A percentile compares a stretch with the other conserved stretches of the same genome.
Evolutionary conservation across 2,797 vertebrate species (phyloP).

Genomic region (Remorina albescens): DNA sequence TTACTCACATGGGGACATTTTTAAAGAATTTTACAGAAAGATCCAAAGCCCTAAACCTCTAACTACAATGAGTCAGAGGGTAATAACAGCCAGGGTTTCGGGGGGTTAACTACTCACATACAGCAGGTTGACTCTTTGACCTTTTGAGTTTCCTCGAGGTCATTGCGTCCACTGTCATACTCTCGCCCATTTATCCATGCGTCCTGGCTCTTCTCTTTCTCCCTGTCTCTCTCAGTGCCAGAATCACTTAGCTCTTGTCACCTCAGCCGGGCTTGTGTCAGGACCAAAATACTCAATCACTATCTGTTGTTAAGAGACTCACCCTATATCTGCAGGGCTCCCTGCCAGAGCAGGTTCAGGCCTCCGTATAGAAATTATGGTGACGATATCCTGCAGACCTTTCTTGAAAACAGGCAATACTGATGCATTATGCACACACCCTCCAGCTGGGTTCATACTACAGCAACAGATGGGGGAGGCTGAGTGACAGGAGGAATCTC

Average conservation of each 20-base stretch:
- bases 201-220: slow-evolving; percentile 44
- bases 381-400: slow-evolving; percentile 25
- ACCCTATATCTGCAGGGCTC: slow-evolving; percentile 29
- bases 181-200: slow-evolving; percentile 54
- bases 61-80: not conserved
- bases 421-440: slow-evolving; percentile 35
- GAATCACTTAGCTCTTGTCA: slow-evolving; percentile 45
- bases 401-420: slow-evolving; percentile 32
- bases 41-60: not conserved
- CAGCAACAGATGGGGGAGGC: slow-evolving; percentile 43
- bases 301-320: slow-evolving; percentile 50
- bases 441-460: slow-evolving; percentile 35
- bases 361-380: slow-evolving; percentile 32
- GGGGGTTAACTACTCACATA: slow-evolving; percentile 7
- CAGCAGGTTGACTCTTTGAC: slow-evolving; percentile 35
- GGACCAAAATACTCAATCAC: slow-evolving; percentile 60
- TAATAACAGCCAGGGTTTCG: not conserved
- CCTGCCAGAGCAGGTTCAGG: slow-evolving; percentile 42
- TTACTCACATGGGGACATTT: not conserved
- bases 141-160: slow-evolving; percentile 18
- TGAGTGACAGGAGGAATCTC: slow-evolving; percentile 59
- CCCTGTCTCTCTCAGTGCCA: slow-evolving; percentile 35
- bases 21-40: not conserved
- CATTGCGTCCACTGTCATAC: slow-evolving; percentile 31
- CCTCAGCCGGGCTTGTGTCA: slow-evolving; percentile 64